Percentiles rank a stretch among this genome's conserved stretches.
Conservation (phyloP, 2,888 invertebrate genomes). For the Callinectes sapidus region DNA sequence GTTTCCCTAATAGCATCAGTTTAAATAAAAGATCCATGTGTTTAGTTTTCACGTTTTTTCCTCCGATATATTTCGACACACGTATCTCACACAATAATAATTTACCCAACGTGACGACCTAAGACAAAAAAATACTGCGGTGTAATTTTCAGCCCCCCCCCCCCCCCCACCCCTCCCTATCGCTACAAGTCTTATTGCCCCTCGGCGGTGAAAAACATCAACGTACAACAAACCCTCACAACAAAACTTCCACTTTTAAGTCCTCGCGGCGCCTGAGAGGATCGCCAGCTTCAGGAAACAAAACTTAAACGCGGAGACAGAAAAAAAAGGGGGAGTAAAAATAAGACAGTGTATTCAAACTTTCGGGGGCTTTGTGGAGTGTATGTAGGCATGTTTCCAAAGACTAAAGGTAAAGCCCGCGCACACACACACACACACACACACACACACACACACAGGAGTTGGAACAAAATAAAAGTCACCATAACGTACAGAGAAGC, state of each 20-base stretch:
- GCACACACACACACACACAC: slow-evolving; percentile 11
- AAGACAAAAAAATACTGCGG: background rate
- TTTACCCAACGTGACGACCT: background rate
- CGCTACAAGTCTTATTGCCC: background rate
- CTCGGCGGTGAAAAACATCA: background rate
- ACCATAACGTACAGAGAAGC: background rate
- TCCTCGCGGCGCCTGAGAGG: background rate
- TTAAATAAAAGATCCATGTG: background rate
- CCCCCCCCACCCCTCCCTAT: background rate
- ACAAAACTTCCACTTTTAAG: background rate
- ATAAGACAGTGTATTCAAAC: background rate
- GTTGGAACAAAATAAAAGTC: background rate
- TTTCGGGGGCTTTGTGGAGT: background rate
- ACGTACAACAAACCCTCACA: background rate
- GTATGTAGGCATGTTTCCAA: background rate
- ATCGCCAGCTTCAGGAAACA: background rate
- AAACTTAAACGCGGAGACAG: background rate
- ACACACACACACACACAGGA: background rate
- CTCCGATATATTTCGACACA: background rate
- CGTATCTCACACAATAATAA: background rate
- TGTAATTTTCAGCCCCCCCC: background rate
- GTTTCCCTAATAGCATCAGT: background rate
- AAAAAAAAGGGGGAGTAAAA: background rate
- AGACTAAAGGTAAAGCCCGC: background rate
- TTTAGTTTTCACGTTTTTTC: background rate